phyloP scores from a whole-genome alignment of 2,888 invertebrate genomes.

The Hypomecis punctinalis region DNA sequence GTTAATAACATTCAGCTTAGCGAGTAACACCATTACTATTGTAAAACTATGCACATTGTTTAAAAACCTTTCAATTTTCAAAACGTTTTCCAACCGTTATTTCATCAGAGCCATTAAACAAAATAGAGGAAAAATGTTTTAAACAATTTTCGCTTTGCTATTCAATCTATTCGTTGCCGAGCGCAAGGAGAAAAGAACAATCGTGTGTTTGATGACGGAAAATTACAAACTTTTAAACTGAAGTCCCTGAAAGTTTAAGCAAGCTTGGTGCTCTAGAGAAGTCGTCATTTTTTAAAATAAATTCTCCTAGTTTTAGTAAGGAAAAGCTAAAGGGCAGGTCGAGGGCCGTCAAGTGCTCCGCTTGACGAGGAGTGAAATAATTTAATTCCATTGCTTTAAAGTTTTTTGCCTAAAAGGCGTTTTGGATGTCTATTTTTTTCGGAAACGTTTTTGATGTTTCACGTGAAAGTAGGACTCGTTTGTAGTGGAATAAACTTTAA shows the following conservation, averaged over 20 bases:
- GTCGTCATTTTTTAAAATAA: slow-evolving; percentile 43
- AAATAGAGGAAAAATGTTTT: slow-evolving; percentile 11
- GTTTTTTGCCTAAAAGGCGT: slow-evolving; percentile 24
- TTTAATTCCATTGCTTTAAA: slow-evolving; percentile 38
- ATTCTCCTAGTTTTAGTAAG: slow-evolving; percentile 51
- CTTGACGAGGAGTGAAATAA: slow-evolving; percentile 48
- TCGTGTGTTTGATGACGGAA: slow-evolving; percentile 34
- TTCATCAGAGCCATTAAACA: slow-evolving; percentile 6
- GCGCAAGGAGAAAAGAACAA: slow-evolving; percentile 28
- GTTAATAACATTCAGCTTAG: neutral
- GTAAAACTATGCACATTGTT: neutral
- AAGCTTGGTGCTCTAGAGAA: slow-evolving; percentile 37
- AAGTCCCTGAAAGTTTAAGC: slow-evolving; percentile 44
- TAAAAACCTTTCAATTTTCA: slow-evolving; percentile 1
- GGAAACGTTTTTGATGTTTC: slow-evolving; percentile 11
- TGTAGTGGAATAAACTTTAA: neutral
- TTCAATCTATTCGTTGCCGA: slow-evolving; percentile 16
- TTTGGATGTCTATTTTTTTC: slow-evolving; percentile 15
- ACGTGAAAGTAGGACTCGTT: neutral
- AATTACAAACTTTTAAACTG: slow-evolving; percentile 42
- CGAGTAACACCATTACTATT: neutral
- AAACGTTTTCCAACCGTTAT: neutral
- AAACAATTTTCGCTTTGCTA: slow-evolving; percentile 17
- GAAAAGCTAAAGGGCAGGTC: slow-evolving; percentile 44
- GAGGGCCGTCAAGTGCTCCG: slow-evolving; percentile 50